Base-by-base conservation (phyloP, 2,797 vertebrate species). In the Spinus olivaceus region DNA sequence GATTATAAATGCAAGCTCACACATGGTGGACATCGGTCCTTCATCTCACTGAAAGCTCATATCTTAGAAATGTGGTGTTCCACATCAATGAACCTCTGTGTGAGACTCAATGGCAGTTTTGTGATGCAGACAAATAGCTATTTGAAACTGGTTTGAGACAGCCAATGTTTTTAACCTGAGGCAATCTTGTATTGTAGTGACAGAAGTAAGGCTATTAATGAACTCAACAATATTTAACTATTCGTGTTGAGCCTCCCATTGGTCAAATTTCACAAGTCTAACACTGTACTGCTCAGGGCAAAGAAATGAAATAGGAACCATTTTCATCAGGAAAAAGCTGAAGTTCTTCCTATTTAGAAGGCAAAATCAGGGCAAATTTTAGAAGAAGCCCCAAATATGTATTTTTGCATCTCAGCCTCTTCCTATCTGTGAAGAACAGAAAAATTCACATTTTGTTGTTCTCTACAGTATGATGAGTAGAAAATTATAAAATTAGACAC, bases 81-180 rank as follows among this genome's bases (percentile, higher is more conserved):
- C 87, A 76, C 86, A 90, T 93, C 88, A 96, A 94, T 94, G 81
- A 95, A 88, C 69, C 60, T 94, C 92, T 94, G 86, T 95, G 59
- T 79, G 64, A 79, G 37, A 44, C 37, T 97, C 95, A 97, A 97
- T 94, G 84, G 91, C 78, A 94, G 91, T 95, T 96, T 86, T 97
- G 95, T 96, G 84, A 88, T 81, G 74, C 59, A 73, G 92, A 97
- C 96, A 97, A 97, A 94, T 79, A 94, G 92, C 95, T 81, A 92
- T 89, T 96, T 92, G 78, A 95, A 92, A 88, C 66, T 73, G 19
- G 69, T 59, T 90, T 92, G 88, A 96, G 90, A 94, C 44, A 61
- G 81, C 44, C 61, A 77, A 42, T 79, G 61, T 73, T 94, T 94
- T 77, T 84, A 96, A 96, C 92, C 77, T 70, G 82, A 89, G 93